A percentile compares a stretch with the other conserved stretches of the same genome.
phyloP scores from a whole-genome alignment of 2,888 invertebrate species.

The Drosophila formosana region DNA sequence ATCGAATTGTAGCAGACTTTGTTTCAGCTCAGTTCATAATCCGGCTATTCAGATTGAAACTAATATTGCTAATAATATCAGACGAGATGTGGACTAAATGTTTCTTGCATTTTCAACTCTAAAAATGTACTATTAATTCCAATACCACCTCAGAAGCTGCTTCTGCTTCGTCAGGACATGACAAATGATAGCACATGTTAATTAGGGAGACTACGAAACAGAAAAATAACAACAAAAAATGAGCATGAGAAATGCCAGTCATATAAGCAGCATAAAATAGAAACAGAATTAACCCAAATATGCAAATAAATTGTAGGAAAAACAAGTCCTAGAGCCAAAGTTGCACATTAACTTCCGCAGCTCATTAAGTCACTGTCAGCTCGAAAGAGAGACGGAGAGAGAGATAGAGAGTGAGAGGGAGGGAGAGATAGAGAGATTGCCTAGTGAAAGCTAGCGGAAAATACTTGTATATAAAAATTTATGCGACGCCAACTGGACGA shows the following conservation, averaged over 20 bases:
- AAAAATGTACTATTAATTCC: conserved; percentile 2
- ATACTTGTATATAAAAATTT: conserved; percentile 70
- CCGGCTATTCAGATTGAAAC: not conserved
- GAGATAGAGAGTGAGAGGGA: not conserved
- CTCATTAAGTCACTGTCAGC: conserved; percentile 80
- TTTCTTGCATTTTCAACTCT: not conserved
- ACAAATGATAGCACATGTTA: conserved; percentile 45
- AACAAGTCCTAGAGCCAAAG: conserved; percentile 57
- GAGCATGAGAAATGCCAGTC: conserved; percentile 39
- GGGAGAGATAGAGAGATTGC: conserved; percentile 6
- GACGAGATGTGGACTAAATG: not conserved
- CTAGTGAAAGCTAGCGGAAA: conserved; percentile 53
- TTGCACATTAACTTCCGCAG: conserved; percentile 81
- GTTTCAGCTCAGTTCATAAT: not conserved
- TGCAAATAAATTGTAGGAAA: conserved; percentile 70
- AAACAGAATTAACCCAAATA: conserved; percentile 77
- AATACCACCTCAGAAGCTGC: not conserved
- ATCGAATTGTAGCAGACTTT: not conserved
- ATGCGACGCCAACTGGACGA: conserved; percentile 81
- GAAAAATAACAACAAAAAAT: conserved; percentile 11
- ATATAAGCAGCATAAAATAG: conserved; percentile 44
- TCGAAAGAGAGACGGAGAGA: not conserved
- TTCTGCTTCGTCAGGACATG: conserved; percentile 11
- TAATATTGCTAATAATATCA: not conserved
- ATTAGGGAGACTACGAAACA: conserved; percentile 33